phyloP scores from a whole-genome alignment of 2,888 invertebrate genomes.

The Hemistola chrysoprasaria region DNA sequence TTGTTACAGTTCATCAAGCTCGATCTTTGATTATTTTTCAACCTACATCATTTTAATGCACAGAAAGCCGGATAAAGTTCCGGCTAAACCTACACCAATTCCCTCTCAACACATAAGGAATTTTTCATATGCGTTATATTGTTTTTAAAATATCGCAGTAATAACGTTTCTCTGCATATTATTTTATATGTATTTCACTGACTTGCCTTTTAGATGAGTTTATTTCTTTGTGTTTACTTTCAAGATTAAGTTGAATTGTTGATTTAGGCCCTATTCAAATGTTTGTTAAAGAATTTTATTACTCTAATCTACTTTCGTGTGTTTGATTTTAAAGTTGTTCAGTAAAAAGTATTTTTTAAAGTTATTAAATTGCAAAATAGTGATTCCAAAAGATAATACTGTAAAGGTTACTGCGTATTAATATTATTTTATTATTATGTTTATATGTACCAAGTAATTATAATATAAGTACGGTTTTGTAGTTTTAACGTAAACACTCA shows the following conservation, averaged over 20 bases:
- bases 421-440: no score
- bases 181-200: slow-evolving; percentile 22
- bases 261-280: slow-evolving; percentile 44
- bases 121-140: slow-evolving; percentile 65
- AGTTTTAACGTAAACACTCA: no score
- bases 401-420: no score
- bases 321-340: slow-evolving; percentile 32
- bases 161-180: slow-evolving; percentile 30
- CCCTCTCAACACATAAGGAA: slow-evolving; percentile 38
- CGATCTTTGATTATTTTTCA: no score
- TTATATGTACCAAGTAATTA: no score
- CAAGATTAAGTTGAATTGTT: slow-evolving; percentile 47
- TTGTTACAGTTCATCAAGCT: no score
- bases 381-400: background rate
- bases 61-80: no score
- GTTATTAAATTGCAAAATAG: slow-evolving; percentile 3
- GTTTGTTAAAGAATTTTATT: slow-evolving; percentile 41
- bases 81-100: background rate
- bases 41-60: no score
- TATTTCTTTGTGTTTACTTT: slow-evolving; percentile 36
- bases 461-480: no score
- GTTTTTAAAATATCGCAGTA: slow-evolving; percentile 52
- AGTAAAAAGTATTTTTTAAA: slow-evolving; percentile 16
- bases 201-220: slow-evolving; percentile 24
- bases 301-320: slow-evolving; percentile 28